Conservation (phyloP, 1,140 invertebrate species). For the Drosophila lacertosa region DNA sequence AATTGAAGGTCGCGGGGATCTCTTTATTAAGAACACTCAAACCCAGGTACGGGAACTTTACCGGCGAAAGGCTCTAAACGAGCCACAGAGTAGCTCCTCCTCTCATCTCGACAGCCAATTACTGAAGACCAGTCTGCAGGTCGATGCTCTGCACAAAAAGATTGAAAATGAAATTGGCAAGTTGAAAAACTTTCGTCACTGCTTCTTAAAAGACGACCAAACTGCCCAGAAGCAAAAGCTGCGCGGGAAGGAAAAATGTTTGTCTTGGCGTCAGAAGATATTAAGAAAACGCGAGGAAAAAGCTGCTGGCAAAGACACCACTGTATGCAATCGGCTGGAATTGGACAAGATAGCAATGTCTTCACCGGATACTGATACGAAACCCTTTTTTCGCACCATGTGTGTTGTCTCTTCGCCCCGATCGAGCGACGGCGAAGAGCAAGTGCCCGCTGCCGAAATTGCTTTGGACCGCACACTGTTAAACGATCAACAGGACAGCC, state of each 20-base stretch:
- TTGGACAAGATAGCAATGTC: background rate
- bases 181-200: conserved; percentile 33
- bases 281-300: background rate
- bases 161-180: conserved; percentile 49
- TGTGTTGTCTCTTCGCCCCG: background rate
- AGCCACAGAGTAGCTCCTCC: background rate
- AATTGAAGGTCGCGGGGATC: conserved; percentile 8
- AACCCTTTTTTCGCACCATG: conserved; percentile 4
- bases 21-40: conserved; percentile 27
- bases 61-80: background rate
- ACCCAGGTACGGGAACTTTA: conserved; percentile 33
- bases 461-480: too few species aligned
- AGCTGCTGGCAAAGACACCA: background rate
- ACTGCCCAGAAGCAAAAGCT: background rate
- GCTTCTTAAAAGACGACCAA: background rate
- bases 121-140: conserved; percentile 12
- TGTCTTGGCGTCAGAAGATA: conserved; percentile 4
- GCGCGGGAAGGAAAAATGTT: background rate
- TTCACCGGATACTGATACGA: background rate
- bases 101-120: conserved; percentile 3
- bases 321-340: background rate
- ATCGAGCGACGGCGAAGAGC: background rate
- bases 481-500: background rate
- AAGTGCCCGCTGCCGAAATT: background rate
- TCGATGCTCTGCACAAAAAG: conserved; percentile 24